These are phyloP conservation scores for Dendropsophus ebraccatus DNA, from an alignment of 2,113 vertebrate genomes.

Conservation along the genomic window DNA sequence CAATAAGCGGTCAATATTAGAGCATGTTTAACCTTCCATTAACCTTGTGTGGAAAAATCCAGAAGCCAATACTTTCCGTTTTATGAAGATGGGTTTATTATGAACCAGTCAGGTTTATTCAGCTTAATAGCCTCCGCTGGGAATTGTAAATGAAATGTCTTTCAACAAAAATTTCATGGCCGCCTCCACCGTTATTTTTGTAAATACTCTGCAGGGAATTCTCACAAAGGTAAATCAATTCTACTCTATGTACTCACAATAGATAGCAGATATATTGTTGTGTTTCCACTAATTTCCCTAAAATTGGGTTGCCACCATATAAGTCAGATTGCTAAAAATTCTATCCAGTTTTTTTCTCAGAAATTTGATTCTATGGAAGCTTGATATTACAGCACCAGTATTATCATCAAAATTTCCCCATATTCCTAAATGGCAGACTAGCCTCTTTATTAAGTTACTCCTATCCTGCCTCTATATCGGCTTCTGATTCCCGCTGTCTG, in stretches of 20 bases:
- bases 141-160: conserved; percentile 56
- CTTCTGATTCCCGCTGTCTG: too few relatives aligned
- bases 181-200: conserved; percentile 3
- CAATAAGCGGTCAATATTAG: conserved; percentile 40
- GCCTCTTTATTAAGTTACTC: too few relatives aligned
- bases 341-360: neutral
- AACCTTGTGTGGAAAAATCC: conserved; percentile 43
- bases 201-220: conserved; percentile 28
- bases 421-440: too few relatives aligned
- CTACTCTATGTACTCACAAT: neutral
- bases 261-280: neutral
- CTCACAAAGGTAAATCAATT: conserved; percentile 34
- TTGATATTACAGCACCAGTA: too few relatives aligned
- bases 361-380: too few relatives aligned
- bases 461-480: too few relatives aligned
- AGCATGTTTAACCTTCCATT: conserved; percentile 48
- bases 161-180: conserved; percentile 27
- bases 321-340: neutral
- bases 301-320: too few relatives aligned
- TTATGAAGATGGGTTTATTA: conserved; percentile 51
- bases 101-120: conserved; percentile 10
- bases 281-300: neutral
- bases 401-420: too few relatives aligned
- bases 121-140: conserved; percentile 26
- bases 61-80: conserved; percentile 40